Percentiles rank a stretch among this genome's conserved stretches.
phyloP scores from a whole-genome alignment of 2,797 vertebrate genomes.

The Sebastes matsubarae region DNA sequence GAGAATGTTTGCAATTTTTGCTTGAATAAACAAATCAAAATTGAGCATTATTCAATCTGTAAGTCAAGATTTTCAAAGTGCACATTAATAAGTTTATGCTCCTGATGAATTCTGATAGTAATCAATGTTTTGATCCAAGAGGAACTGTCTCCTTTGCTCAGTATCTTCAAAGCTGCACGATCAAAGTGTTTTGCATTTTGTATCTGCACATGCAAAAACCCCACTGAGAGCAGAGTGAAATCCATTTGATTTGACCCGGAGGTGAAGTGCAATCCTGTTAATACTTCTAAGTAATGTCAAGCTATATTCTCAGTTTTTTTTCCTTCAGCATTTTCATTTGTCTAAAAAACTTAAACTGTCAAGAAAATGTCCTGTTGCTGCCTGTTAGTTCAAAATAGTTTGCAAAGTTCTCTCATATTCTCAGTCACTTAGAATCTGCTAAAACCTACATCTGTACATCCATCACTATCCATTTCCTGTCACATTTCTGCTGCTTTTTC shows the following conservation, averaged over 20 bases:
- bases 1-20: neutral
- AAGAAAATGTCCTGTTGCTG: neutral
- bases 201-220: neutral
- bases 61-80: neutral
- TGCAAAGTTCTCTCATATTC: too few relatives aligned
- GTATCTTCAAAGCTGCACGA: conserved; percentile 5
- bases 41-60: neutral
- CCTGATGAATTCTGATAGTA: neutral
- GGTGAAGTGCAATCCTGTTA: conserved; percentile 2
- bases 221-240: conserved; percentile 6
- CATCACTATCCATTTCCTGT: neutral
- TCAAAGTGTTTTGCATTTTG: neutral
- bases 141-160: neutral
- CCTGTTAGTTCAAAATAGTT: too few relatives aligned
- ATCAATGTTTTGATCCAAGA: neutral
- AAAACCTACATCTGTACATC: neutral
- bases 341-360: neutral
- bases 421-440: rapidly evolving
- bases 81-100: neutral
- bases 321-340: neutral
- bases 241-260: conserved; percentile 18
- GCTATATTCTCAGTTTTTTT: neutral
- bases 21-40: neutral
- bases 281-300: neutral
- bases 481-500: neutral